Conservation (phyloP, 2,888 invertebrate species). For the Troides oblongomaculatus region DNA sequence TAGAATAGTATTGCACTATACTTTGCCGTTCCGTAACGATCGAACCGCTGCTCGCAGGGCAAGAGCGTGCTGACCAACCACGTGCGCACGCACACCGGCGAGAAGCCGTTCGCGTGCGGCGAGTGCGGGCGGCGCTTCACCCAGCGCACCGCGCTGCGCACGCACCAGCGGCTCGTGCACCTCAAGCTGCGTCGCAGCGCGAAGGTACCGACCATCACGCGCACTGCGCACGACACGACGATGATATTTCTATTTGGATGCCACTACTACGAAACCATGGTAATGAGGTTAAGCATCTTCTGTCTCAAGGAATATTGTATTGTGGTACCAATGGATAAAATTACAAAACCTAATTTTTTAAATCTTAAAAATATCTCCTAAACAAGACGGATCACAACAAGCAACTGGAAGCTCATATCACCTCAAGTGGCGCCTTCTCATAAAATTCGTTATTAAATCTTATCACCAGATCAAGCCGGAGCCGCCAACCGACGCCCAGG, state of each 20-base stretch:
- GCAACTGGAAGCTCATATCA: too few relatives aligned
- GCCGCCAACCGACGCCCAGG: conserved; percentile 2
- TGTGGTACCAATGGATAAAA: too few relatives aligned
- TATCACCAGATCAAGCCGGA: conserved; percentile 8
- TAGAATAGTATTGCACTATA: too few relatives aligned
- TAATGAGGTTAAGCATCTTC: too few relatives aligned
- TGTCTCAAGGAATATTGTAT: too few relatives aligned
- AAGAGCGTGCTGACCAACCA: conserved; percentile 64
- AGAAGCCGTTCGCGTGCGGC: conserved; percentile 61
- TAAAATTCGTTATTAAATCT: background rate
- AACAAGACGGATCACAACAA: too few relatives aligned
- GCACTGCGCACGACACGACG: background rate
- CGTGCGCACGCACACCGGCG: conserved; percentile 68
- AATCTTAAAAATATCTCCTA: too few relatives aligned
- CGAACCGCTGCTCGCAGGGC: conserved; percentile 41
- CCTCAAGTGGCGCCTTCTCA: too few relatives aligned
- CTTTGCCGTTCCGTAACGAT: too few relatives aligned
- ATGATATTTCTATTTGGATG: too few relatives aligned
- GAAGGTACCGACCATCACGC: conserved; percentile 40
- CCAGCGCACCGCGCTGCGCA: conserved; percentile 63
- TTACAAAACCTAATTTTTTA: too few relatives aligned
- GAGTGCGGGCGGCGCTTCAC: conserved; percentile 61
- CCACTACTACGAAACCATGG: too few relatives aligned
- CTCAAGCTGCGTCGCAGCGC: conserved; percentile 50
- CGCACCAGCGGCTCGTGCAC: conserved; percentile 66